A percentile compares a stretch with the other conserved stretches of the same genome.
phyloP scores from a whole-genome alignment of 2,888 invertebrate species.

The Lymantria dispar region DNA sequence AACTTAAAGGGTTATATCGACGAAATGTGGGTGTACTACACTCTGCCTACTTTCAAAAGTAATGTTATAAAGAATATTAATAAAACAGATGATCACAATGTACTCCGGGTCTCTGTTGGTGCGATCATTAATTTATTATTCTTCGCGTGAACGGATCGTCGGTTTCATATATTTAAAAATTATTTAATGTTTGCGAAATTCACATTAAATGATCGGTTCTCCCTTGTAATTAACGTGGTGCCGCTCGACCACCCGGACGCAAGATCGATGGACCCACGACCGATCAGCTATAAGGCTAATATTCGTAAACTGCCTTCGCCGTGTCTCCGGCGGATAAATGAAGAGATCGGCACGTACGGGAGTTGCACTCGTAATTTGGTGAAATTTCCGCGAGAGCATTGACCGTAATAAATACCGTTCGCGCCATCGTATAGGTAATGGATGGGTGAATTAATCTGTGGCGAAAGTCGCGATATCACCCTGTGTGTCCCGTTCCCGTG shows the following conservation, averaged over 20 bases:
- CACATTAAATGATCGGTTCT: slow-evolving; percentile 72
- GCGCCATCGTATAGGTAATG: slow-evolving; percentile 62
- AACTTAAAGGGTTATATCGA: no score
- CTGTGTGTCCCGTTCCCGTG: neutral
- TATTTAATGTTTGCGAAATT: slow-evolving; percentile 77
- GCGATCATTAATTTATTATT: slow-evolving; percentile 70
- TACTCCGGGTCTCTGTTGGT: slow-evolving; percentile 37
- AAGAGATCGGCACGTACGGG: slow-evolving; percentile 53
- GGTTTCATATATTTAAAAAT: slow-evolving; percentile 64
- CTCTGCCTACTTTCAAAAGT: no score
- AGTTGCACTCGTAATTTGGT: slow-evolving; percentile 45
- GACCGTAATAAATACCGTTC: slow-evolving; percentile 59
- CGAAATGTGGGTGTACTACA: no score
- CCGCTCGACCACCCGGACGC: slow-evolving; percentile 68
- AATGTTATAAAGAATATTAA: no score
- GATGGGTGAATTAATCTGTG: slow-evolving; percentile 44
- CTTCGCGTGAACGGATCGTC: slow-evolving; percentile 66
- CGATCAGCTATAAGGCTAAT: slow-evolving; percentile 63
- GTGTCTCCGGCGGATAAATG: slow-evolving; percentile 61
- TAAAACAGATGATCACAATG: slow-evolving; percentile 16
- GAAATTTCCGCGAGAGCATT: slow-evolving; percentile 54
- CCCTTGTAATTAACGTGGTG: slow-evolving; percentile 72
- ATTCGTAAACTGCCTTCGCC: slow-evolving; percentile 60
- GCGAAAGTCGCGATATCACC: slow-evolving; percentile 4
- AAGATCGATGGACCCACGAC: slow-evolving; percentile 66